Evolutionary conservation across 2,113 vertebrate genomes (phyloP).

Genomic region (Paedocypris sp.): DNA sequence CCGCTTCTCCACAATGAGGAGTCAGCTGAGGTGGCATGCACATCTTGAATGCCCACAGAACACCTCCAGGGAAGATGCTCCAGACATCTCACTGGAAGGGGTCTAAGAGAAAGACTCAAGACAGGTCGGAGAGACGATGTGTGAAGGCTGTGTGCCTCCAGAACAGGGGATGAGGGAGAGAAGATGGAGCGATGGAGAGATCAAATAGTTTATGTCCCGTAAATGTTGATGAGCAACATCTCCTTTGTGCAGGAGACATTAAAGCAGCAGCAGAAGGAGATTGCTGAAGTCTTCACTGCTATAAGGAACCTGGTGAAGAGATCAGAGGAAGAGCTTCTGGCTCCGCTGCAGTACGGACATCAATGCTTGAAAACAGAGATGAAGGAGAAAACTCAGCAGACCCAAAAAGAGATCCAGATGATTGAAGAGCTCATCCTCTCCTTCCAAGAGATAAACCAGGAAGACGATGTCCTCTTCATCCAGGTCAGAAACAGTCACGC

Average conservation of each 20-base stretch:
- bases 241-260: slow-evolving; percentile 36
- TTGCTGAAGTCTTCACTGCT: slow-evolving; percentile 19
- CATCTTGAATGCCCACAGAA: too few relatives aligned
- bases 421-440: slow-evolving; percentile 15
- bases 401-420: slow-evolving; percentile 33
- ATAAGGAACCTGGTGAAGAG: slow-evolving; percentile 13
- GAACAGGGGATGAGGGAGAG: too few relatives aligned
- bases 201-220: too few relatives aligned
- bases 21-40: too few relatives aligned
- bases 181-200: too few relatives aligned
- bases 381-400: not conserved
- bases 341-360: slow-evolving; percentile 35
- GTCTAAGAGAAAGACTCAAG: too few relatives aligned
- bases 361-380: slow-evolving; percentile 20
- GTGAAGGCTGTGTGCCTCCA: too few relatives aligned
- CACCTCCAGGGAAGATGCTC: too few relatives aligned
- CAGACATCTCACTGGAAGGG: too few relatives aligned
- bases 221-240: too few relatives aligned
- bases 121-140: too few relatives aligned
- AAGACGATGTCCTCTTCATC: slow-evolving; percentile 52
- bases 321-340: not conserved
- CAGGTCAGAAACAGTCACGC: slow-evolving; percentile 43
- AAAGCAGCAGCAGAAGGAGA: slow-evolving; percentile 1
- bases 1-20: too few relatives aligned
- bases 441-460: not conserved